These are phyloP conservation scores for Pogoniulus pusillus DNA, from an alignment of 2,797 vertebrate genomes.

Conservation along the genomic window DNA sequence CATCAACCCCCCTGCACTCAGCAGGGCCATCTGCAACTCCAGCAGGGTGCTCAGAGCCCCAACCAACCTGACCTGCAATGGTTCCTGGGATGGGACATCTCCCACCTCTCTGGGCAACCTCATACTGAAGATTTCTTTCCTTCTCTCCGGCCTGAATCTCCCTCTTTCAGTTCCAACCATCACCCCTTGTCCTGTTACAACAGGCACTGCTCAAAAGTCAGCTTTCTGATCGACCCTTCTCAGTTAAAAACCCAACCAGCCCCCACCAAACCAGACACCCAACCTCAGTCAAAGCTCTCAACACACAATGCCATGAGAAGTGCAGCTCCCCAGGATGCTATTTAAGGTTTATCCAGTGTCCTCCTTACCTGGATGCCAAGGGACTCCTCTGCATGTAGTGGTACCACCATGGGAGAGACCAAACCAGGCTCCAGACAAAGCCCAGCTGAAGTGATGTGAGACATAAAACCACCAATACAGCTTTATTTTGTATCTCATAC, in stretches of 20 bases:
- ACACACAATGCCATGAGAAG: neutral
- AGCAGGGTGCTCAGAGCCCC: too few species aligned
- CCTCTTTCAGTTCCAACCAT: neutral
- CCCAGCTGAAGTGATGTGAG: neutral
- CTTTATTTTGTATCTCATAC: constrained; percentile 44
- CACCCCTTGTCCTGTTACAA: neutral
- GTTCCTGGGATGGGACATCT: too few species aligned
- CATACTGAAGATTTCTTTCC: neutral
- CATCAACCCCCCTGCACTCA: too few species aligned
- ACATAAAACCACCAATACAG: neutral
- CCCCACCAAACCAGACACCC: neutral
- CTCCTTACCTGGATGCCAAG: rapidly evolving
- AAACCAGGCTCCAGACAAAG: neutral
- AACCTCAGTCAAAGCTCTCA: neutral
- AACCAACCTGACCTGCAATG: too few species aligned
- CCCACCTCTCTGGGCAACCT: neutral
- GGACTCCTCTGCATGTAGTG: rapidly evolving
- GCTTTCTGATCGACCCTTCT: neutral
- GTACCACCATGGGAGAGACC: rapidly evolving
- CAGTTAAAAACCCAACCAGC: neutral
- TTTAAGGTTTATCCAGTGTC: neutral
- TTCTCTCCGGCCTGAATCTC: neutral
- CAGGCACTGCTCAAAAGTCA: neutral
- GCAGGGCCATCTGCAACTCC: too few species aligned
- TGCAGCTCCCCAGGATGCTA: neutral